Evolutionary conservation across 2,113 vertebrate genomes (phyloP).

Genomic region (Neolamprologus tretocephalus): DNA sequence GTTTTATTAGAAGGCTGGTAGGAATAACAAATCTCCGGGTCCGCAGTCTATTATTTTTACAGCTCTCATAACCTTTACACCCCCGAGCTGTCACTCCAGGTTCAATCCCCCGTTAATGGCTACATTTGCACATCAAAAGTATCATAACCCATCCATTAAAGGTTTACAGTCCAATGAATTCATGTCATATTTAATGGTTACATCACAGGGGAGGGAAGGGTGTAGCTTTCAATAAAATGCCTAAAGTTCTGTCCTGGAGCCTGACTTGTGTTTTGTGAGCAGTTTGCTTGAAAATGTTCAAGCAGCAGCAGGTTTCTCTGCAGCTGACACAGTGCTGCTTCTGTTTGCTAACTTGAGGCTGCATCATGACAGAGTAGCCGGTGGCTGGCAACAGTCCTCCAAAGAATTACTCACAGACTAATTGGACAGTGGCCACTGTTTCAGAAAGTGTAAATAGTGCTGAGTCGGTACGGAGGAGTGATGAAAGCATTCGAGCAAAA

Average conservation of each 20-base stretch:
- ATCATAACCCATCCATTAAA: conserved; percentile 14
- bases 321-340: background rate
- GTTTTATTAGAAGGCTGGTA: background rate
- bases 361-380: background rate
- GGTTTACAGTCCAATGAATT: conserved; percentile 28
- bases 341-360: background rate
- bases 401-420: background rate
- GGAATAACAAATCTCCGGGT: background rate
- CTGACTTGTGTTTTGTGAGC: background rate
- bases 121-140: conserved; percentile 13
- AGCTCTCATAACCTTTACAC: conserved; percentile 7
- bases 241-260: background rate
- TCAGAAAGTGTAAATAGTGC: background rate
- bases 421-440: background rate
- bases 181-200: conserved; percentile 12
- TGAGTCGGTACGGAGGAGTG: background rate
- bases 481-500: background rate
- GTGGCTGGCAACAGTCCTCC: background rate
- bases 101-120: conserved; percentile 18
- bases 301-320: conserved; percentile 2
- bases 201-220: background rate
- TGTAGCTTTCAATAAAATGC: background rate
- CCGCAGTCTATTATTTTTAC: conserved; percentile 21
- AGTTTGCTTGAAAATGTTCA: background rate
- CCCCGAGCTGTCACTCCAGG: conserved; percentile 3